A percentile compares a stretch with the other conserved stretches of the same genome.
Evolutionary conservation across 2,888 invertebrate genomes (phyloP).

Genomic region (Steinernema carpocapsae): DNA sequence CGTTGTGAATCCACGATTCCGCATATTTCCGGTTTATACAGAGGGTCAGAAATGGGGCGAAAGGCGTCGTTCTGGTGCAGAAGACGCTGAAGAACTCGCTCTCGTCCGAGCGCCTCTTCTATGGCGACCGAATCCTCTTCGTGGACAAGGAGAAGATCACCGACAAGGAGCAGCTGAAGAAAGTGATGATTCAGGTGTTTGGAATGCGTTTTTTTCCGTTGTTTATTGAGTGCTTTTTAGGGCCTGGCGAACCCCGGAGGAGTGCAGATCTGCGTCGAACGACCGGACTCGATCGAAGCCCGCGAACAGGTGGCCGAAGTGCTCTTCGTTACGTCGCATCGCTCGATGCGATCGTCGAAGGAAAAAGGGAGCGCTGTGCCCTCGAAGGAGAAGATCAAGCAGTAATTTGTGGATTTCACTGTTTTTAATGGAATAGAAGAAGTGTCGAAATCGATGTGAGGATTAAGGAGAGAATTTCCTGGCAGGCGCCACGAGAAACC

Average conservation of each 20-base stretch:
- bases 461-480: background rate
- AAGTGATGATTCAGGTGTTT: background rate
- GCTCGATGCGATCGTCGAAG: background rate
- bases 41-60: background rate
- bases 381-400: background rate
- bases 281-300: slow-evolving; percentile 16
- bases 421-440: background rate
- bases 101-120: slow-evolving; percentile 30
- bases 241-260: slow-evolving; percentile 20
- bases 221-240: background rate
- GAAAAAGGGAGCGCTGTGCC: background rate
- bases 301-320: slow-evolving; percentile 23
- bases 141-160: slow-evolving; percentile 17
- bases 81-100: slow-evolving; percentile 34
- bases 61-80: slow-evolving; percentile 27
- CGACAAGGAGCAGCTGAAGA: slow-evolving; percentile 13
- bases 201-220: background rate
- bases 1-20: background rate
- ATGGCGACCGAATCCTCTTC: slow-evolving; percentile 7
- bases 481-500: too few species aligned
- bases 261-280: background rate
- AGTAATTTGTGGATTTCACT: background rate
- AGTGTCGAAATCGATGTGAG: background rate
- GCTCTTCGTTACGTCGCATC: background rate
- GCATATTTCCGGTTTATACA: background rate